Conservation (phyloP, 2,113 vertebrate genomes). For the Mustela nigripes region DNA sequence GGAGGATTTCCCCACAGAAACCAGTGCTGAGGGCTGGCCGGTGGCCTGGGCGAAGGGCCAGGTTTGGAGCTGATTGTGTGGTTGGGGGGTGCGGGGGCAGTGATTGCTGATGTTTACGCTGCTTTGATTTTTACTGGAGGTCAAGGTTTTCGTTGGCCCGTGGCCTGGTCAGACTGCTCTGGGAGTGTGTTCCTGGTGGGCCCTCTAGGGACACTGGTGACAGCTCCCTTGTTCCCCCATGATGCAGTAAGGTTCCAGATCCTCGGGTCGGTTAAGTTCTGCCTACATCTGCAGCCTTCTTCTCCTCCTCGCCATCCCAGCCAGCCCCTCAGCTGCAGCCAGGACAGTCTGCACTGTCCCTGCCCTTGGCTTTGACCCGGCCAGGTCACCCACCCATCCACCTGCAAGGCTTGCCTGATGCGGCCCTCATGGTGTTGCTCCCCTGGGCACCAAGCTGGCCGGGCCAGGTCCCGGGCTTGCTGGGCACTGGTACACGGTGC, state of each 20-base stretch:
- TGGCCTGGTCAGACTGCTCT: neutral
- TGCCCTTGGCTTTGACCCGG: neutral
- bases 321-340: neutral
- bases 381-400: neutral
- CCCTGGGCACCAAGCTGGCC: neutral
- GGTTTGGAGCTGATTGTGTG: no score
- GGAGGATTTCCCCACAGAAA: neutral
- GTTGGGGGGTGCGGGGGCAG: no score
- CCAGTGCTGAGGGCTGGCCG: neutral
- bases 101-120: accelerated
- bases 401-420: accelerated
- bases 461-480: accelerated
- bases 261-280: accelerated
- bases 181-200: no score
- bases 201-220: neutral
- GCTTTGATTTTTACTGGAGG: neutral
- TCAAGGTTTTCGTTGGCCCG: accelerated
- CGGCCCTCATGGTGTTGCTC: accelerated
- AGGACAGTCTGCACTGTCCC: neutral
- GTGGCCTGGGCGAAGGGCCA: neutral
- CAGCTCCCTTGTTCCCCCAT: accelerated
- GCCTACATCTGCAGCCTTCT: accelerated
- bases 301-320: accelerated
- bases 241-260: neutral
- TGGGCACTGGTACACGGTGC: no score